Conservation (phyloP, 2,888 invertebrate genomes). For the Athrips mouffetella region DNA sequence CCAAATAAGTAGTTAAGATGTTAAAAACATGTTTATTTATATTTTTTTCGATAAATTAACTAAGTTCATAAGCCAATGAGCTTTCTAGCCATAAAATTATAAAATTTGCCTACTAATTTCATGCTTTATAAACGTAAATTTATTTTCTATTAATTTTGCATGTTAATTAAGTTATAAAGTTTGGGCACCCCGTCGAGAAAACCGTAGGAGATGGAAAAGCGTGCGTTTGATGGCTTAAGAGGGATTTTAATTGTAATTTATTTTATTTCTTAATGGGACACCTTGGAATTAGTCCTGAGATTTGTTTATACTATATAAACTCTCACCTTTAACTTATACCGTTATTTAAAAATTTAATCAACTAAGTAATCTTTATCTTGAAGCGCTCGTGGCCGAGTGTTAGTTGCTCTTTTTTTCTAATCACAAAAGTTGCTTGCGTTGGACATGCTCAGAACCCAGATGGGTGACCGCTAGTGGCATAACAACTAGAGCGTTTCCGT, state of each 20-base stretch:
- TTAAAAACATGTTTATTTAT: no score
- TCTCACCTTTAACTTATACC: background rate
- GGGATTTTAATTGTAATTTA: slow-evolving; percentile 4
- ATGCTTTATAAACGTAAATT: background rate
- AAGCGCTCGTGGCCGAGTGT: no score
- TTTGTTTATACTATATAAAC: no score
- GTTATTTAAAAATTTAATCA: background rate
- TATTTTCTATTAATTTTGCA: slow-evolving; percentile 3
- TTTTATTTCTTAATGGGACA: background rate
- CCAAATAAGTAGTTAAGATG: no score
- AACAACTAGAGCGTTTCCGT: no score
- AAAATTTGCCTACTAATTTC: background rate
- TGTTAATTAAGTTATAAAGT: slow-evolving; percentile 7
- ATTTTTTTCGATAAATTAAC: background rate
- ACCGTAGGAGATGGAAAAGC: background rate
- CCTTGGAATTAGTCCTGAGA: background rate
- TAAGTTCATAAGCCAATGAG: background rate
- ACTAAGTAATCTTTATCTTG: no score
- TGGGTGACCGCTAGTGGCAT: no score
- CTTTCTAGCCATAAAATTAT: slow-evolving; percentile 3
- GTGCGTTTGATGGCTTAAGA: background rate
- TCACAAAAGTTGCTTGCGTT: no score
- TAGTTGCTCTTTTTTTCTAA: no score
- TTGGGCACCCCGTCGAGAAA: background rate
- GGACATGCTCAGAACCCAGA: no score